Conservation (phyloP, 53 echinoderm and acorn worm species). For the Hippasteria phrygiana region DNA sequence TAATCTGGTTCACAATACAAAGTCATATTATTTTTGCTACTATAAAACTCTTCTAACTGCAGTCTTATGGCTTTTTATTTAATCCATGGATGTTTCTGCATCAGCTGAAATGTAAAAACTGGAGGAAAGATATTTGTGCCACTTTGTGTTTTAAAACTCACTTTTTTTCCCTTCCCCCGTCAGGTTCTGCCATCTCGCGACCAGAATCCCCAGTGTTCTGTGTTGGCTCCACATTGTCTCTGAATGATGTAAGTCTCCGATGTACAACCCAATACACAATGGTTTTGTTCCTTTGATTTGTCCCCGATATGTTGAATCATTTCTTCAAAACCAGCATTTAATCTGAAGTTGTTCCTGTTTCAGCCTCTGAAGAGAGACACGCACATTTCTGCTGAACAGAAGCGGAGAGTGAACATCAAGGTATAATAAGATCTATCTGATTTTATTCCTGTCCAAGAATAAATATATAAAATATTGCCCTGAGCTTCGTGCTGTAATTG, state of each 20-base stretch:
- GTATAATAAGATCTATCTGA: constrained; percentile 14
- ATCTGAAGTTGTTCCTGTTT: not conserved
- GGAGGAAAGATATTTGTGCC: too few species aligned
- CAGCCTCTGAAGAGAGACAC: constrained; percentile 40
- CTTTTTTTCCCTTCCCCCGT: not conserved
- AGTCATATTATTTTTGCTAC: too few species aligned
- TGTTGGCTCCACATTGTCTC: not conserved
- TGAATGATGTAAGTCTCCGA: constrained; percentile 44
- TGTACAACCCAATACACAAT: too few species aligned
- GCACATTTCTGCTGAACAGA: constrained; percentile 95
- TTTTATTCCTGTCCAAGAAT: too few species aligned
- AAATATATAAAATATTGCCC: too few species aligned
- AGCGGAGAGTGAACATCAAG: constrained; percentile 93
- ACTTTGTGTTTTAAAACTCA: not conserved
- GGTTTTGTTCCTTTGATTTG: not conserved
- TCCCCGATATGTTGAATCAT: too few species aligned
- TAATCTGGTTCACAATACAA: too few species aligned
- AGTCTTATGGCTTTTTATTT: too few species aligned
- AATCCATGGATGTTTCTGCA: too few species aligned
- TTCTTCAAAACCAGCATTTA: not conserved
- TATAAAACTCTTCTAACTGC: too few species aligned
- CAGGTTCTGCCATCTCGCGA: constrained; percentile 7
- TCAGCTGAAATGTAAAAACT: too few species aligned
- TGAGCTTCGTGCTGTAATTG: too few species aligned
- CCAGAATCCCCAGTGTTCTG: constrained; percentile 41